Percentiles rank a stretch among this genome's conserved stretches.
These are phyloP conservation scores for Flexamia atlantica DNA, from an alignment of 2,888 invertebrate genomes.

Conservation along the genomic window DNA sequence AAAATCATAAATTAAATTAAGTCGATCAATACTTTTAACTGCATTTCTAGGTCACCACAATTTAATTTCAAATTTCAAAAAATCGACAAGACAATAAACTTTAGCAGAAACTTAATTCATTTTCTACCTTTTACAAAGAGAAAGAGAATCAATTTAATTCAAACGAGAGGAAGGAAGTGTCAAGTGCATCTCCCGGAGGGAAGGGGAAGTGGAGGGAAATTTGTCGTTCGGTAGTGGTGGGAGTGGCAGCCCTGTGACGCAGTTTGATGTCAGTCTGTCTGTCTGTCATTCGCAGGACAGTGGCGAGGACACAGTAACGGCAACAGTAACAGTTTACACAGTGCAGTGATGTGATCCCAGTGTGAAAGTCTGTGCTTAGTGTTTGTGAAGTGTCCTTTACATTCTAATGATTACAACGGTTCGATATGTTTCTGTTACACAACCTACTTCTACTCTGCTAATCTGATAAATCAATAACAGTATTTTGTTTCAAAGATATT, in stretches of 20 bases:
- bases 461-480: not conserved
- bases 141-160: too few species aligned
- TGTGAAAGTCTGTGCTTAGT: constrained; percentile 23
- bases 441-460: not conserved
- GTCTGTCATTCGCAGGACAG: constrained; percentile 18
- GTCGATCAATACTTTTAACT: too few species aligned
- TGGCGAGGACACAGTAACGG: not conserved
- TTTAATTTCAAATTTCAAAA: too few species aligned
- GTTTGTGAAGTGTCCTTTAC: constrained; percentile 7
- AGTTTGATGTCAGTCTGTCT: constrained; percentile 25
- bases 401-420: constrained; percentile 20
- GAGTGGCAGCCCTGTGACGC: constrained; percentile 35
- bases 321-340: too few species aligned
- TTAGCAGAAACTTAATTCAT: too few species aligned
- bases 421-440: not conserved
- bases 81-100: too few species aligned
- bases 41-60: too few species aligned
- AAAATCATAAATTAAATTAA: too few species aligned
- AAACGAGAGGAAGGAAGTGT: not conserved
- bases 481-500: too few species aligned
- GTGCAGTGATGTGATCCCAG: constrained; percentile 2
- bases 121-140: too few species aligned
- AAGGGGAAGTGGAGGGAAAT: constrained; percentile 10
- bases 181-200: not conserved
- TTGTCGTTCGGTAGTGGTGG: not conserved